Conservation (phyloP, 30 jellyfish, hydroid and myxozoan genomes). For the Phacellophora camtschatica region DNA sequence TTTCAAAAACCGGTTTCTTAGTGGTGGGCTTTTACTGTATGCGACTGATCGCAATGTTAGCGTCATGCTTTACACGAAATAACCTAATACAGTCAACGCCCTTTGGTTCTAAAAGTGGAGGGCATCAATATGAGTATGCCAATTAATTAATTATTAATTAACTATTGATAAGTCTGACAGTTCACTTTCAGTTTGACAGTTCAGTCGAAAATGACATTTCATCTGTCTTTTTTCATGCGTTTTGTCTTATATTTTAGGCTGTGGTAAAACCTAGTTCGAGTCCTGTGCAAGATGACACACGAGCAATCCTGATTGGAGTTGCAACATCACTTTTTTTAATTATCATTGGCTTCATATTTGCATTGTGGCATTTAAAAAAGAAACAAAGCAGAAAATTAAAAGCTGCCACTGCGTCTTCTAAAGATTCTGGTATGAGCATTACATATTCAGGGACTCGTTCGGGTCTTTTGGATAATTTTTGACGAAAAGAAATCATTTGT, state of each 20-base stretch:
- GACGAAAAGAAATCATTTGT: background rate
- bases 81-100: too few species aligned
- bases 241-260: background rate
- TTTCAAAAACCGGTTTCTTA: too few species aligned
- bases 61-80: too few species aligned
- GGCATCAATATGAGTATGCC: too few species aligned
- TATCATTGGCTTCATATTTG: slow-evolving; percentile 51
- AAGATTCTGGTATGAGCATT: slow-evolving; percentile 38
- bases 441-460: background rate
- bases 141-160: too few species aligned
- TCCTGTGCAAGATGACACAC: slow-evolving; percentile 40
- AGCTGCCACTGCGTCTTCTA: slow-evolving; percentile 80
- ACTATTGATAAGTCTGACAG: too few species aligned
- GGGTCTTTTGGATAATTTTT: background rate
- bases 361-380: slow-evolving; percentile 51
- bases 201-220: too few species aligned
- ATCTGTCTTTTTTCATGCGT: too few species aligned
- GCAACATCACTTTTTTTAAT: slow-evolving; percentile 64
- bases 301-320: slow-evolving; percentile 52
- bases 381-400: slow-evolving; percentile 69
- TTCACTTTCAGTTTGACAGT: too few species aligned
- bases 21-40: too few species aligned
- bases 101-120: too few species aligned
- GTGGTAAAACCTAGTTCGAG: slow-evolving; percentile 22
- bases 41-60: too few species aligned